Evolutionary conservation across 2,888 invertebrate genomes (phyloP), one percentile per base, ranked within the genome.

Genomic region (Bembecia ichneumoniformis): DNA sequence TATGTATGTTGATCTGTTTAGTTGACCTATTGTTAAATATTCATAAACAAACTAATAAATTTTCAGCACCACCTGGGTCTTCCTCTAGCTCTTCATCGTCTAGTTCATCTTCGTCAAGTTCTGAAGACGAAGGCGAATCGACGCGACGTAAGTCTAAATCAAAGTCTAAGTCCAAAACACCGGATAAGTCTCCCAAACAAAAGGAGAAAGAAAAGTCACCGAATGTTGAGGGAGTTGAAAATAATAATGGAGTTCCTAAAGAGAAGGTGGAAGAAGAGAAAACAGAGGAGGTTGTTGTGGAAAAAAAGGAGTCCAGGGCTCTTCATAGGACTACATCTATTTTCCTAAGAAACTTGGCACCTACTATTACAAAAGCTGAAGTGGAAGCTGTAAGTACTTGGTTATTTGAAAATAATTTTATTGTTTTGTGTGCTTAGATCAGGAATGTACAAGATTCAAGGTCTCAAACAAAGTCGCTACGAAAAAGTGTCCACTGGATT

Each of bases 281-380:
- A 64, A 60, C 91, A 79, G 88, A 77, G 48, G 90, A 90, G 46
- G 82, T 77, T 44, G 68, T 75, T 20, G 73, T 71, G 11, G 82
- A 80, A 58, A 87, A 83, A 62, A 86, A 82, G 56, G 82, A 83
- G 62, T 90, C 92, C 0, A 89, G 93, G 48, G 92, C 96, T 2
- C 87, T 98, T 43, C 99, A 99, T 77, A 96, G 96, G 69, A 99
- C 99, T 0, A 95, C 96, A 20, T 98, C 98, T 1, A 98, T 99
- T 61, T 99, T 99, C 74, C 88, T 99, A 51, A 90, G 99, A 46
- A 99, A 98, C 79, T 89, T 99, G 51, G 96, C 98, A 0, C 98
- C 99, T 0, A 94, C 96, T 1, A 97, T 99, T 51, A 98, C 98
- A 0, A 96, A 96, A 67, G 94, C 96, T 47, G 99, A 99, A 88